A percentile compares a stretch with the other conserved stretches of the same genome.
Evolutionary conservation across 2,888 invertebrate genomes (phyloP).

Genomic region (Sisyra nigra): DNA sequence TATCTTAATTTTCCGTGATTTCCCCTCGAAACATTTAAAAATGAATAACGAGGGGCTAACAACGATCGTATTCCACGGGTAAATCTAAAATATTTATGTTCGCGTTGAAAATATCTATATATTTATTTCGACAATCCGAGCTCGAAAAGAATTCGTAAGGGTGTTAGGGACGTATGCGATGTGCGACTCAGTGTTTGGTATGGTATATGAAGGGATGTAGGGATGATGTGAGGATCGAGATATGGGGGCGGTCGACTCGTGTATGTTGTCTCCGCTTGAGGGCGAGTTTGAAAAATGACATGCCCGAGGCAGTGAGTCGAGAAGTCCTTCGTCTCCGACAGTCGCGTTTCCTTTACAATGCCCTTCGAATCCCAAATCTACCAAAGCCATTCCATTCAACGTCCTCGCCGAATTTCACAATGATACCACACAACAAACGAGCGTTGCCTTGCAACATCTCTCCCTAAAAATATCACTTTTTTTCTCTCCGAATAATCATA

Average conservation of each 20-base stretch:
- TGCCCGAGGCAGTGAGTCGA: constrained; percentile 7
- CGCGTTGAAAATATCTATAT: too few relatives aligned
- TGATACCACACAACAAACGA: background rate
- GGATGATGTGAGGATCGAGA: background rate
- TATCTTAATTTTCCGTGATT: too few relatives aligned
- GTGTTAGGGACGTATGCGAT: too few relatives aligned
- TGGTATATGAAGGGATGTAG: too few relatives aligned
- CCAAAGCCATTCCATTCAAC: background rate
- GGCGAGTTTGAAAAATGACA: constrained; percentile 5
- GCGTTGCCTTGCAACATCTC: background rate
- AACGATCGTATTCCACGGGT: too few relatives aligned
- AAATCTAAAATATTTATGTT: too few relatives aligned
- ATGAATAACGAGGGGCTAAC: too few relatives aligned
- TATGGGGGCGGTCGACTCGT: background rate
- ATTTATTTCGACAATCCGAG: too few relatives aligned
- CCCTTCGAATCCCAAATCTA: background rate
- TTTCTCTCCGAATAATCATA: background rate
- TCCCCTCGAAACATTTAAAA: too few relatives aligned
- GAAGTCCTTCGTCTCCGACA: constrained; percentile 2
- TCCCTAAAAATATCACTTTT: background rate
- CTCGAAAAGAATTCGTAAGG: too few relatives aligned
- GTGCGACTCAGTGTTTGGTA: too few relatives aligned
- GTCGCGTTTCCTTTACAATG: background rate
- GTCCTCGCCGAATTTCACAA: background rate
- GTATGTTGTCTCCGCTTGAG: background rate